Evolutionary conservation across 2,113 vertebrate species (phyloP).

Genomic region (Campylomormyrus tamandua): DNA sequence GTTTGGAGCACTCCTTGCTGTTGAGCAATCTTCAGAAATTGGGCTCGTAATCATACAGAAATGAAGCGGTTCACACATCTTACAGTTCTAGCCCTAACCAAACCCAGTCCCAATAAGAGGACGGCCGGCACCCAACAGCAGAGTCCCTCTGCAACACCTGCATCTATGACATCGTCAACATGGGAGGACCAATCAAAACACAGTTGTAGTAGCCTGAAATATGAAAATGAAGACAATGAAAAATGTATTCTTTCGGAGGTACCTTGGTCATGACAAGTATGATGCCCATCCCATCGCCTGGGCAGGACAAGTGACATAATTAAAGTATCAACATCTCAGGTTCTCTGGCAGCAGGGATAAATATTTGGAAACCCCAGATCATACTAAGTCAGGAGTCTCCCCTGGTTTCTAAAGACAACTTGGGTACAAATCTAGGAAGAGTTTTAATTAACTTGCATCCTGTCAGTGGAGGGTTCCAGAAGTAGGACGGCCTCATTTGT

Average conservation of each 20-base stretch:
- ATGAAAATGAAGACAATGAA: neutral
- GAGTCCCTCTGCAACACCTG: neutral
- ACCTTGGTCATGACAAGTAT: neutral
- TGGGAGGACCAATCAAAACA: neutral
- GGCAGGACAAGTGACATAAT: neutral
- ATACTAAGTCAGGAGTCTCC: neutral
- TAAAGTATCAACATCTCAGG: neutral
- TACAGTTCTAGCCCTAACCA: neutral
- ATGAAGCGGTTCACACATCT: neutral
- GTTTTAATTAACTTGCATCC: constrained; percentile 9
- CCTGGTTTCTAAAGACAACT: neutral
- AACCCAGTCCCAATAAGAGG: neutral
- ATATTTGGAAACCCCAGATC: neutral
- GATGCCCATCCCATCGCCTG: neutral
- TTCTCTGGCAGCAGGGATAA: neutral
- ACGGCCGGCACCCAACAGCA: neutral
- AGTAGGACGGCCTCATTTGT: constrained; percentile 9
- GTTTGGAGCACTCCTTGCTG: neutral
- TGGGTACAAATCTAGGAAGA: constrained; percentile 1
- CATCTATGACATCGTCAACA: neutral
- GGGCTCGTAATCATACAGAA: neutral
- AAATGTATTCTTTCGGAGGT: neutral
- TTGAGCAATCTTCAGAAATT: neutral
- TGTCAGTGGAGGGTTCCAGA: constrained; percentile 3
- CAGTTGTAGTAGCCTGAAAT: neutral